A percentile compares a stretch with the other conserved stretches of the same genome.
Conservation (phyloP, 2,113 vertebrate genomes). For the Camelus bactrianus region DNA sequence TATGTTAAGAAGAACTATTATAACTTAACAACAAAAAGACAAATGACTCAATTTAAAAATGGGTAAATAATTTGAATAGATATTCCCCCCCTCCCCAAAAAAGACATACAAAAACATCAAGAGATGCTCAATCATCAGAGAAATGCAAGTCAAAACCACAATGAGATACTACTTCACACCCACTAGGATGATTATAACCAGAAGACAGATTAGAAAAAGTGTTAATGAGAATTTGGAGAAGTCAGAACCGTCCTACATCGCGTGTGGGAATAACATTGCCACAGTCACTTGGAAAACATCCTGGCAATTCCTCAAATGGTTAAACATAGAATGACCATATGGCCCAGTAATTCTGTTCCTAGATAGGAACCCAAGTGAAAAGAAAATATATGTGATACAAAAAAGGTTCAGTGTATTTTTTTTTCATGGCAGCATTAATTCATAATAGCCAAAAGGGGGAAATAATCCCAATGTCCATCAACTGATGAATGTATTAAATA, state of each 20-base stretch:
- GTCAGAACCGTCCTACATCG: neutral
- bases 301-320: neutral
- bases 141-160: conserved; percentile 21
- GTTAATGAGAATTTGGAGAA: neutral
- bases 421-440: neutral
- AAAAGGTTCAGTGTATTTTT: neutral
- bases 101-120: neutral
- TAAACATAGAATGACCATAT: neutral
- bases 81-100: neutral
- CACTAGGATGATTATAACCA: neutral
- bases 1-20: neutral
- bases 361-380: neutral
- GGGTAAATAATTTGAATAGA: neutral
- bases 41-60: neutral
- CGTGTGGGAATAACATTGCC: neutral
- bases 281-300: neutral
- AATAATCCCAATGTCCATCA: neutral
- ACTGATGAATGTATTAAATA: neutral
- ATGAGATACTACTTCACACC: neutral
- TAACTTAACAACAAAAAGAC: neutral
- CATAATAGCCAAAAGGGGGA: neutral
- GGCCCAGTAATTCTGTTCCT: neutral
- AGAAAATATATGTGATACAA: neutral
- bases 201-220: neutral
- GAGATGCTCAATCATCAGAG: neutral